These are phyloP conservation scores for Akabosia matsudoensis DNA, from an alignment of 1,140 invertebrate genomes.

Conservation along the genomic window DNA sequence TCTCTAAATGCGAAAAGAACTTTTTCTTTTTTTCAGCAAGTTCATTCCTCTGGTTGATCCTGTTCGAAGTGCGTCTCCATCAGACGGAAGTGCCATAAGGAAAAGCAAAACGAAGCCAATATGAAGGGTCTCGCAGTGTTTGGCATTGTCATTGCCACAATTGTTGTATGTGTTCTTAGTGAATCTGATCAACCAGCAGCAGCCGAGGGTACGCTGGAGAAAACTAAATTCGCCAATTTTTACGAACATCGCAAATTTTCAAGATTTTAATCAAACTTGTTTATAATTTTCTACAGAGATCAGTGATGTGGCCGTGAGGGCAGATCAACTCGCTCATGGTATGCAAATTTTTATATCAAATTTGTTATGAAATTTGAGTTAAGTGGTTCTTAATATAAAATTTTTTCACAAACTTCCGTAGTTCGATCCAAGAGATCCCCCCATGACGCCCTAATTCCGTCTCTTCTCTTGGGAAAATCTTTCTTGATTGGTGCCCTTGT, in stretches of 20 bases:
- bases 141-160: background rate
- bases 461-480: background rate
- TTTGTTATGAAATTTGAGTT: background rate
- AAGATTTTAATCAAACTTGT: background rate
- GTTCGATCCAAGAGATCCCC: slow-evolving; percentile 24
- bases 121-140: background rate
- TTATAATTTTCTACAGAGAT: background rate
- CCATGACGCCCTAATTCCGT: background rate
- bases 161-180: slow-evolving; percentile 11
- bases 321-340: slow-evolving; percentile 19
- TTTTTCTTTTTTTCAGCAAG: slow-evolving; percentile 9
- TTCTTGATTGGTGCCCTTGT: slow-evolving; percentile 14
- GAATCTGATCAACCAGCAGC: background rate
- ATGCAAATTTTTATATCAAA: background rate
- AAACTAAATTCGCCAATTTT: no score
- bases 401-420: background rate
- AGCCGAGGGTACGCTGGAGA: background rate
- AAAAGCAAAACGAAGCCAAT: slow-evolving; percentile 1
- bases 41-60: slow-evolving; percentile 1
- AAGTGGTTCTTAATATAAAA: background rate
- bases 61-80: no score
- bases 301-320: background rate
- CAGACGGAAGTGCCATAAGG: background rate
- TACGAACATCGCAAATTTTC: no score
- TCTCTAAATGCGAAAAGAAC: background rate